Evolutionary conservation across 2,113 vertebrate genomes (phyloP).

Genomic region (Paedocypris sp.): DNA sequence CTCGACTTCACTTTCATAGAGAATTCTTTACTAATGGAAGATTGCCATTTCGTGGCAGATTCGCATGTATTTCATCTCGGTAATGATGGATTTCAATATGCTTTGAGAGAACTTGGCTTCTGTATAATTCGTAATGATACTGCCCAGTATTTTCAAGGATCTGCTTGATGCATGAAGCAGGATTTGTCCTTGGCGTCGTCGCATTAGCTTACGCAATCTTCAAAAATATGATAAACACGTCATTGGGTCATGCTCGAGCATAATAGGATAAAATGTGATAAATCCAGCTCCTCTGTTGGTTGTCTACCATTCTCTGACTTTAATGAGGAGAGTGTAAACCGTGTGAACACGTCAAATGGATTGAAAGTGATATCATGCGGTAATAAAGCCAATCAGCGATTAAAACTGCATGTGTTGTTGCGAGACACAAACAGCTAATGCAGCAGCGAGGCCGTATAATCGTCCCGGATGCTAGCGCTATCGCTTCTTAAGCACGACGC

Average conservation of each 20-base stretch:
- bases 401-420: not conserved
- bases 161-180: not conserved
- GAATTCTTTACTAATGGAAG: not conserved
- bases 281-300: not conserved
- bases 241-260: not conserved
- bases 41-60: not conserved
- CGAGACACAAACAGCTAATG: not conserved
- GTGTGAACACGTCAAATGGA: not conserved
- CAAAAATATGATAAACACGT: not conserved
- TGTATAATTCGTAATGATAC: not conserved
- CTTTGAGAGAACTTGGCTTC: not conserved
- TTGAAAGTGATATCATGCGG: not conserved
- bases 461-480: not conserved
- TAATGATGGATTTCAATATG: not conserved
- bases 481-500: no score
- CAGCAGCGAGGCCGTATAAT: not conserved
- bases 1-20: not conserved
- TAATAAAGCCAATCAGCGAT: not conserved
- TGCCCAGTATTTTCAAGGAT: not conserved
- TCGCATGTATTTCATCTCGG: not conserved
- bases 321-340: not conserved
- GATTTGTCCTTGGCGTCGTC: not conserved
- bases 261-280: not conserved
- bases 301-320: not conserved
- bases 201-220: not conserved